Conservation (phyloP, 2,888 invertebrate species). For the Heliconius aoede region DNA sequence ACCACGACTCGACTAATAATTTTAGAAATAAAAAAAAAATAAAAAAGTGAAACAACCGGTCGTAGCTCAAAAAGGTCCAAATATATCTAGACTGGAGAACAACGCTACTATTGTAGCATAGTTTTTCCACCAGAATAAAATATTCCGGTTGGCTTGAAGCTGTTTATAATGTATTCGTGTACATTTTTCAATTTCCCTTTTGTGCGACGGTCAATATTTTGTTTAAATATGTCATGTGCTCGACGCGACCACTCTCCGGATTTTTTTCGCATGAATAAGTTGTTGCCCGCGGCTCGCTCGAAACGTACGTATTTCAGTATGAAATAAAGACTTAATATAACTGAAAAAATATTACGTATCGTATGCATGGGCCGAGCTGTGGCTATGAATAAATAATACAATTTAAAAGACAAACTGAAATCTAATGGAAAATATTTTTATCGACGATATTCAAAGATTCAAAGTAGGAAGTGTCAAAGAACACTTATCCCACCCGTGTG, state of each 20-base stretch:
- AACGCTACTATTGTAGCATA: neutral
- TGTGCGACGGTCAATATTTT: conserved; percentile 20
- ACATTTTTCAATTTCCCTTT: conserved; percentile 12
- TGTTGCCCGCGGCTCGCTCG: conserved; percentile 13
- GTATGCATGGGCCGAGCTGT: neutral
- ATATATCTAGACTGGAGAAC: neutral
- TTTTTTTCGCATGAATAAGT: conserved; percentile 23
- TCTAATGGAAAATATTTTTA: neutral
- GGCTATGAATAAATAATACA: neutral
- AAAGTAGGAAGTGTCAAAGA: too few relatives aligned
- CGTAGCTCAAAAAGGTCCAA: neutral
- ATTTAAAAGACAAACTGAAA: neutral
- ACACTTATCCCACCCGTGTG: neutral
- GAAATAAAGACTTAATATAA: neutral
- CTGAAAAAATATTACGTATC: neutral
- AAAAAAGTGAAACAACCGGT: neutral
- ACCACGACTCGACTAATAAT: too few relatives aligned
- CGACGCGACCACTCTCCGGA: conserved; percentile 11
- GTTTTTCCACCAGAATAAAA: neutral
- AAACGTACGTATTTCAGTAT: neutral
- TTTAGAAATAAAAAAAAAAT: too few relatives aligned
- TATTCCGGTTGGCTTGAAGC: neutral
- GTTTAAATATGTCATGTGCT: conserved; percentile 21
- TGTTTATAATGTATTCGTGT: conserved; percentile 11
- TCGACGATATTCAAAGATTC: too few relatives aligned